phyloP scores from a whole-genome alignment of 1,140 invertebrate genomes.

The Zaprionus taronus region DNA sequence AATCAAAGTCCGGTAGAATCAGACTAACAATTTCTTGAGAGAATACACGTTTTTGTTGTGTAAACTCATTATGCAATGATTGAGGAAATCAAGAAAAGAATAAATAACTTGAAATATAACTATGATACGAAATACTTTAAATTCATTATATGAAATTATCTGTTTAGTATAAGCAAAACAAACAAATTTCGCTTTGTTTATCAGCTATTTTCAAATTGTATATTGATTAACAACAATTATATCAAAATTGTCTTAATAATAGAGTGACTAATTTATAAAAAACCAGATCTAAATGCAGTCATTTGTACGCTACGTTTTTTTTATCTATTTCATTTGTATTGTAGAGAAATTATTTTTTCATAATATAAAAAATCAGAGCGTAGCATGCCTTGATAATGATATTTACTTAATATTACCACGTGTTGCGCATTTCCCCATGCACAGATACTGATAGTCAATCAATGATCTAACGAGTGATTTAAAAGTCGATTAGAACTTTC shows the following conservation, averaged over 20 bases:
- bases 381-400: background rate
- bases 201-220: background rate
- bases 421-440: background rate
- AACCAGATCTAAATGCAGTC: background rate
- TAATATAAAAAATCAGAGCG: background rate
- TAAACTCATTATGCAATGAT: background rate
- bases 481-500: background rate
- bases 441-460: background rate
- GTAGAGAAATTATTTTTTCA: background rate
- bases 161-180: background rate
- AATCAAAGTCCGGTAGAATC: background rate
- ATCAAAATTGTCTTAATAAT: constrained; percentile 1
- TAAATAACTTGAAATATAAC: background rate
- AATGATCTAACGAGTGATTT: background rate
- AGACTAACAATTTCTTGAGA: background rate
- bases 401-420: background rate
- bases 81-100: background rate
- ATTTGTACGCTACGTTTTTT: background rate
- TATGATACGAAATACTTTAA: background rate
- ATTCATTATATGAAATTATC: background rate
- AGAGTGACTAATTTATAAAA: background rate
- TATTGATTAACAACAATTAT: background rate
- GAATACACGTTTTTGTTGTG: background rate
- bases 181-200: background rate
- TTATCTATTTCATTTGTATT: background rate